These are phyloP conservation scores for Serinus canaria DNA, from an alignment of 2,113 vertebrate genomes.

Conservation along the genomic window DNA sequence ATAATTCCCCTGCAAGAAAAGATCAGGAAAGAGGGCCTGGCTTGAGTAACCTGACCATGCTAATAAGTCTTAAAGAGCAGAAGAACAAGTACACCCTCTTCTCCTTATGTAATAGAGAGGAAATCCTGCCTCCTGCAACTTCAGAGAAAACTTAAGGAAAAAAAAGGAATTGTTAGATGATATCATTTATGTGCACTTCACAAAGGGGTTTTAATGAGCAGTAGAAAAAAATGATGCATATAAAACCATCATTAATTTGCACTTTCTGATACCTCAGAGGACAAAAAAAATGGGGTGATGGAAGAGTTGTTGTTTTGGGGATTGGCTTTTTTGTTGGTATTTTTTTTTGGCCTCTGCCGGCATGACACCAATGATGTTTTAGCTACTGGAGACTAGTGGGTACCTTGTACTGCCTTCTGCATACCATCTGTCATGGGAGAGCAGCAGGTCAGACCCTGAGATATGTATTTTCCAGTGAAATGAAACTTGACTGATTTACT, in stretches of 20 bases:
- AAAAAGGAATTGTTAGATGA: neutral
- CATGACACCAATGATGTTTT: neutral
- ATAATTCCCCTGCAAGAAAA: constrained; percentile 42
- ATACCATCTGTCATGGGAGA: neutral
- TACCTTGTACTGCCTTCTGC: neutral
- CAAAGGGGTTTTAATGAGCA: neutral
- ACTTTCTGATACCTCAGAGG: neutral
- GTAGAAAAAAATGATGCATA: neutral
- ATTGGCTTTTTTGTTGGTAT: neutral
- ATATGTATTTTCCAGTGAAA: neutral
- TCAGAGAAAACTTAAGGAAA: neutral
- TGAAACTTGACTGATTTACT: neutral
- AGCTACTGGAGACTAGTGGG: neutral
- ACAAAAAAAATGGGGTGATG: neutral
- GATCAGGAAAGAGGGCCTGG: constrained; percentile 38
- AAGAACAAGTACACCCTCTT: constrained; percentile 25
- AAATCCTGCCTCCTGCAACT: constrained; percentile 46
- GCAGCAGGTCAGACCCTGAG: neutral
- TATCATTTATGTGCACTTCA: neutral
- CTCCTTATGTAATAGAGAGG: constrained; percentile 36
- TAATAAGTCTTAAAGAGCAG: neutral
- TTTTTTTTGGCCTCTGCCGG: neutral
- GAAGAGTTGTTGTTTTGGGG: neutral
- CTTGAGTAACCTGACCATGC: neutral
- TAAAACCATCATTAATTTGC: neutral